Base-by-base conservation (phyloP, 1,140 invertebrate genomes). In the Drosophila kepulauana region DNA sequence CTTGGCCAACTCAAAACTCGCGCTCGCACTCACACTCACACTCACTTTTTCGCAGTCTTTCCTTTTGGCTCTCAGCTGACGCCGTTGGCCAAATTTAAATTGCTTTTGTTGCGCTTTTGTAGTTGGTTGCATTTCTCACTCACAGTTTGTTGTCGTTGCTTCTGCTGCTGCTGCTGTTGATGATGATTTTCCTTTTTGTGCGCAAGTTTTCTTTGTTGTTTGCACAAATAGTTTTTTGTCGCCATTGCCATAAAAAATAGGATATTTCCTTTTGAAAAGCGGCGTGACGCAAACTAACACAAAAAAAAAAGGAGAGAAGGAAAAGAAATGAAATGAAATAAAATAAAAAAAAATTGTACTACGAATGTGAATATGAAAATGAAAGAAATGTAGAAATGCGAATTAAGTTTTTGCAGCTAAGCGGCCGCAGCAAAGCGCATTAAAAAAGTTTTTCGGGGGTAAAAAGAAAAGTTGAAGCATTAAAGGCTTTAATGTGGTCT, bases 161-260 rank as follows among this genome's bases (percentile, higher is more conserved):
- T 20, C 20, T 28, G 54, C 46, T 62, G 57, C 46, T 62, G 62
- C 56, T 68, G 80, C 61, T 56, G 43, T 46, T 79, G 74, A 84
- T 87, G 84, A 88, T 75, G 79, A 84, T 84, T 87, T 80, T 87
- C 85, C 85, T 84, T 89, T 88, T 84, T 75, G 79, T 59, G 77
- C 78, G 61, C 85, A 78, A 89, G 77, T 84, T 89, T 88, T 88
- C 84, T 88, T 88, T 88, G 85, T 89, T 88, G 85, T 88, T 88
- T 89, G 85, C 85, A 89, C 84, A 89, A 88, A 88, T 88, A 89
- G 84, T 88, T 85, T 85, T 75, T 85, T 84, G 81, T 84, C 81
- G 81, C 77, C 73, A 45, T 65, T 61, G 69, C 78, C 49, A 81
- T 87, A 87, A 87, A 86, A 86, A 86, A 72, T 71, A 59, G 62